These are phyloP conservation scores for Acleris laterana DNA, from an alignment of 2,888 invertebrate species.

Conservation along the genomic window DNA sequence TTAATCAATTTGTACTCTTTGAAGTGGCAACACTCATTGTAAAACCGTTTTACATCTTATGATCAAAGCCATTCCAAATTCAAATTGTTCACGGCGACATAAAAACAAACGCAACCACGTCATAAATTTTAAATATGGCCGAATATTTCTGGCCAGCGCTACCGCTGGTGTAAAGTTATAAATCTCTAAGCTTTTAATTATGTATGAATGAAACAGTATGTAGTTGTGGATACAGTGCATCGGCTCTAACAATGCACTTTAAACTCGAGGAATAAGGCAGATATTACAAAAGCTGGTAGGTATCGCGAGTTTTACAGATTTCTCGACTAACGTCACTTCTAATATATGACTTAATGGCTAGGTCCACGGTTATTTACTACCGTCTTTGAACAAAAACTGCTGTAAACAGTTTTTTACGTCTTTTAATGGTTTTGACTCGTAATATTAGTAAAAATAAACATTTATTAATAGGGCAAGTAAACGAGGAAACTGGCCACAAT, in stretches of 20 bases:
- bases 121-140: constrained; percentile 35
- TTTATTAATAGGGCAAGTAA: too few species aligned
- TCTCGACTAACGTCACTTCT: constrained; percentile 4
- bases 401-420: too few species aligned
- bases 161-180: constrained; percentile 20
- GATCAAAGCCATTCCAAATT: constrained; percentile 34
- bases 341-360: constrained; percentile 1
- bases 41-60: not conserved
- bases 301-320: not conserved
- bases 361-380: too few species aligned
- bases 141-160: constrained; percentile 14
- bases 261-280: not conserved
- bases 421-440: too few species aligned
- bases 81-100: constrained; percentile 26
- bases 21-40: too few species aligned
- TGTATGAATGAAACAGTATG: constrained; percentile 21
- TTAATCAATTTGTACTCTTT: too few species aligned
- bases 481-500: too few species aligned
- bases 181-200: constrained; percentile 31
- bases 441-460: too few species aligned
- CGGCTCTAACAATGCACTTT: constrained; percentile 1
- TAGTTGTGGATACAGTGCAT: constrained; percentile 3
- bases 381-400: too few species aligned
- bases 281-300: not conserved
- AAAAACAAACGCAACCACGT: constrained; percentile 24